phyloP scores from a whole-genome alignment of 2,888 invertebrate genomes.

The Protula sp. region DNA sequence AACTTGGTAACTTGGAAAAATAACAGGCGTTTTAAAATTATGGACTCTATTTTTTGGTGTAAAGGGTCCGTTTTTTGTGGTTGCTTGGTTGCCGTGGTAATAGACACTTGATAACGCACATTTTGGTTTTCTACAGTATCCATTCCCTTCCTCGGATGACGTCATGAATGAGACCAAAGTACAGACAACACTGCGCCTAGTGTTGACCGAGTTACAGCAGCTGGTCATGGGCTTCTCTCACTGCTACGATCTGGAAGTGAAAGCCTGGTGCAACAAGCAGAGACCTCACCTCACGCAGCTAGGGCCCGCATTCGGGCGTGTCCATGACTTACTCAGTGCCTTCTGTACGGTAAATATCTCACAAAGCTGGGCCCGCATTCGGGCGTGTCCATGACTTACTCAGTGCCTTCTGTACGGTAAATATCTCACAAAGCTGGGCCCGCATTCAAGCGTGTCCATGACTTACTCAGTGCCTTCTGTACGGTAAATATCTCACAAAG shows the following conservation, averaged over 20 bases:
- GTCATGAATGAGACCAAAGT: slow-evolving; percentile 25
- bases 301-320: slow-evolving; percentile 39
- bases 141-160: slow-evolving; percentile 26
- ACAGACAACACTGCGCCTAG: slow-evolving; percentile 31
- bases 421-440: no score
- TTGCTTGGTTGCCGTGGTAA: background rate
- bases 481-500: no score
- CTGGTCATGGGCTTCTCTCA: slow-evolving; percentile 39
- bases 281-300: slow-evolving; percentile 35
- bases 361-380: no score
- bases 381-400: no score
- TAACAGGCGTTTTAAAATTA: no score
- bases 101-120: no score
- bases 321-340: slow-evolving; percentile 32
- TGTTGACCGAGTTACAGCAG: slow-evolving; percentile 41
- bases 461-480: no score
- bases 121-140: slow-evolving; percentile 27
- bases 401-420: no score
- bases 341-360: slow-evolving; percentile 28
- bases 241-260: slow-evolving; percentile 44
- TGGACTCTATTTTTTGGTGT: no score
- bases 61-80: no score
- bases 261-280: slow-evolving; percentile 41
- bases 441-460: no score
- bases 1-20: no score